phyloP scores from a whole-genome alignment of 2,797 vertebrate species.

The Lateolabrax maculatus region DNA sequence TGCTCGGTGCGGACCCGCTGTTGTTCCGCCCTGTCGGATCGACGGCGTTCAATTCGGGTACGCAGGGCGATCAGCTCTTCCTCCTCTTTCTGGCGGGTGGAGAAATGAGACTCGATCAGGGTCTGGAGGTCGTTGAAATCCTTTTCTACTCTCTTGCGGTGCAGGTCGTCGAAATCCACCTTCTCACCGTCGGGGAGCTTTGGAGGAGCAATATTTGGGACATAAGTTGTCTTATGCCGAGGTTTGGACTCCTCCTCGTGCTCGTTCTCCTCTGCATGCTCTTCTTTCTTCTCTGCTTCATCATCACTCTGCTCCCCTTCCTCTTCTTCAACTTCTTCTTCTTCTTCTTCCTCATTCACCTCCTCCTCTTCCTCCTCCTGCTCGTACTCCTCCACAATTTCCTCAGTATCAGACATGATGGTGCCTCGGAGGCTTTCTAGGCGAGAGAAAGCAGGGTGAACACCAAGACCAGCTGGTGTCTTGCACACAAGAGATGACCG shows the following conservation, averaged over 20 bases:
- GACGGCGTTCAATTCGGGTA: conserved; percentile 83
- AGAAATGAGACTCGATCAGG: conserved; percentile 86
- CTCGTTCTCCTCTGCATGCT: conserved; percentile 47
- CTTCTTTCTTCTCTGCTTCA: conserved; percentile 45
- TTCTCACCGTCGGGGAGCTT: conserved; percentile 88
- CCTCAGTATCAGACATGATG: conserved; percentile 85
- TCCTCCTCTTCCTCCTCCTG: conserved; percentile 65
- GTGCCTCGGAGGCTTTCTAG: conserved; percentile 26
- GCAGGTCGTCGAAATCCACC: conserved; percentile 89
- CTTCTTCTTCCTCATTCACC: conserved; percentile 37
- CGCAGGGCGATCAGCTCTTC: conserved; percentile 85
- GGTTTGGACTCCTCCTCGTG: conserved; percentile 75
- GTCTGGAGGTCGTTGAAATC: conserved; percentile 88
- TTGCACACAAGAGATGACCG: conserved; percentile 44
- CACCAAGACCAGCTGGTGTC: conserved; percentile 60
- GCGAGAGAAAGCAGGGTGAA: conserved; percentile 22
- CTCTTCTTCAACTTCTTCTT: conserved; percentile 46
- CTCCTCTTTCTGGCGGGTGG: conserved; percentile 87
- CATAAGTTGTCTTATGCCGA: conserved; percentile 76
- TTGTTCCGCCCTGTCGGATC: conserved; percentile 84
- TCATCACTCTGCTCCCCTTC: conserved; percentile 26
- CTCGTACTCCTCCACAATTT: conserved; percentile 80
- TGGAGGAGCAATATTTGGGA: conserved; percentile 84
- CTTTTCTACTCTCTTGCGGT: conserved; percentile 88
- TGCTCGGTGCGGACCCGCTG: conserved; percentile 81